Evolutionary conservation across 2,113 vertebrate genomes (phyloP).

Genomic region (Cebidichthys violaceus): DNA sequence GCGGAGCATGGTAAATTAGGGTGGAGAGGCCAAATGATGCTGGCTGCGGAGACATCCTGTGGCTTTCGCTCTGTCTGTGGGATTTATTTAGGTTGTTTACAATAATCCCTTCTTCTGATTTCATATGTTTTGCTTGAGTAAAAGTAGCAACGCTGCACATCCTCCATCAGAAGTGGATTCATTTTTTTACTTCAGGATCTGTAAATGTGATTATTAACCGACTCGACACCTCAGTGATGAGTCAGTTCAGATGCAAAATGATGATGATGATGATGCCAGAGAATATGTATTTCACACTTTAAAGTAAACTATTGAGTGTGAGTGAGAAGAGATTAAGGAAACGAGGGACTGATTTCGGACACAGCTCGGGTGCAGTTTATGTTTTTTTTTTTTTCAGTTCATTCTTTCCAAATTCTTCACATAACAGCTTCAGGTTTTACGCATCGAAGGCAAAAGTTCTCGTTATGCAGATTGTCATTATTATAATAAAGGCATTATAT

Average conservation of each 20-base stretch:
- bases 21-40: conserved; percentile 64
- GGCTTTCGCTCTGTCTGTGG: conserved; percentile 45
- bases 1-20: conserved; percentile 70
- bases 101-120: conserved; percentile 38
- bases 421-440: not conserved
- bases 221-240: too few relatives aligned
- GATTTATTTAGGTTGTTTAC: conserved; percentile 71
- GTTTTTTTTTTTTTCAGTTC: not conserved
- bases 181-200: not conserved
- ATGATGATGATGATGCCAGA: not conserved
- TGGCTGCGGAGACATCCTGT: conserved; percentile 52
- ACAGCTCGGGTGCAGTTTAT: not conserved
- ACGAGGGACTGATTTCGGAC: not conserved
- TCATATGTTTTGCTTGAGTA: conserved; percentile 34
- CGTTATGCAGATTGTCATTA: not conserved
- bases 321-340: not conserved
- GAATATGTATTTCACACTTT: not conserved
- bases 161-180: not conserved
- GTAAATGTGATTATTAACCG: not conserved
- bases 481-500: not conserved
- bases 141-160: conserved; percentile 4
- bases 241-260: not conserved
- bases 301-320: not conserved
- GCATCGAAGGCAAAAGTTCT: not conserved
- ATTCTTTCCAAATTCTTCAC: not conserved